phyloP scores from a whole-genome alignment of 1,140 invertebrate species.

The Trichonephila clavata region DNA sequence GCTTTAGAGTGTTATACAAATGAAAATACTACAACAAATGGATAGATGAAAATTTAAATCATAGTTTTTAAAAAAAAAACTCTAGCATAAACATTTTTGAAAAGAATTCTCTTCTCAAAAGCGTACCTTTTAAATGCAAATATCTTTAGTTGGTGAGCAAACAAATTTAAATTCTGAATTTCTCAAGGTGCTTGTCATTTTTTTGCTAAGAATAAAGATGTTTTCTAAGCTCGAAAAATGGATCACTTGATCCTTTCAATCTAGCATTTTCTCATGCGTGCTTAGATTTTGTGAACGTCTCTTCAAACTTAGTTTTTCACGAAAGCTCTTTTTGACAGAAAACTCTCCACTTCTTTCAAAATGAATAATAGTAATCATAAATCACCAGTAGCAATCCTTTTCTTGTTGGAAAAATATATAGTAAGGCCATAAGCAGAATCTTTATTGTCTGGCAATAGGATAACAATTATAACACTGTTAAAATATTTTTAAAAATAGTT shows the following conservation, averaged over 20 bases:
- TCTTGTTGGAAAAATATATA: neutral
- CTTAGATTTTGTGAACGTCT: neutral
- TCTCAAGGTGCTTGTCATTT: neutral
- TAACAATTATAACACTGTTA: neutral
- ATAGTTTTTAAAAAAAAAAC: too few species aligned
- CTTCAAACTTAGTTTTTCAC: neutral
- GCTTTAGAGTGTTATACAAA: too few species aligned
- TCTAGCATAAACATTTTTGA: too few species aligned
- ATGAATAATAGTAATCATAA: conserved; percentile 7
- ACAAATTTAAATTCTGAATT: neutral
- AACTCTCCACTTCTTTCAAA: neutral
- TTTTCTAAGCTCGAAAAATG: neutral
- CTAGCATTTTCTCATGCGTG: neutral
- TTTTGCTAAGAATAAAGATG: neutral
- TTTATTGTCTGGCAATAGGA: neutral
- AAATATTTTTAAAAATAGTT: neutral
- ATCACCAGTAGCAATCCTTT: neutral
- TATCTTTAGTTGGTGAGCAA: too few species aligned
- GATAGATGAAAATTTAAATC: too few species aligned
- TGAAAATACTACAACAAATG: too few species aligned
- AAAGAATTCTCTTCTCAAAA: too few species aligned
- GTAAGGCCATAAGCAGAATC: neutral
- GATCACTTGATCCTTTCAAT: neutral
- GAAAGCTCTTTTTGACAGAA: neutral
- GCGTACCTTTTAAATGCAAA: too few species aligned